These are phyloP conservation scores for Cepphus grylle DNA, from an alignment of 2,113 vertebrate species.

Conservation along the genomic window DNA sequence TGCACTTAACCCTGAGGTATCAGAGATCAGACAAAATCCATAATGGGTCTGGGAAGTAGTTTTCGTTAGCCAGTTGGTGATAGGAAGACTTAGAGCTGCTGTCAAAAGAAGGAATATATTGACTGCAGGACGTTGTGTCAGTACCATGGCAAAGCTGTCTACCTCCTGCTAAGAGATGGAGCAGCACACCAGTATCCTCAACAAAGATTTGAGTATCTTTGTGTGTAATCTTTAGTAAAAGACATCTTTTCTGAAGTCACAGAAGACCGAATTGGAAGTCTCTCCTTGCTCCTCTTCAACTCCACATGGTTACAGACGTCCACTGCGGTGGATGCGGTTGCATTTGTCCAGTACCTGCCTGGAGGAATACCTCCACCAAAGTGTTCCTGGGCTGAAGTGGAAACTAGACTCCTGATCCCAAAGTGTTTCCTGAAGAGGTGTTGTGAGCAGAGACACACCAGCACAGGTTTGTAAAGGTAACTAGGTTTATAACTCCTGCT, in stretches of 20 bases:
- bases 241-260: not conserved
- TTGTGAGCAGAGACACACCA: not conserved
- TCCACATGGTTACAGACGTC: rapidly evolving
- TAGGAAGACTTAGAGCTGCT: not conserved
- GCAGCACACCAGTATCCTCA: not conserved
- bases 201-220: not conserved
- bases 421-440: not conserved
- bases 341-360: not conserved
- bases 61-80: not conserved
- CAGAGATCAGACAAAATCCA: not conserved
- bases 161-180: not conserved
- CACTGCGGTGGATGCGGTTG: rapidly evolving
- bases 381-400: not conserved
- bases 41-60: not conserved
- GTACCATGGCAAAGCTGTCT: not conserved
- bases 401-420: not conserved
- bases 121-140: not conserved
- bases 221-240: not conserved
- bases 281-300: not conserved
- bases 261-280: not conserved
- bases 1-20: not conserved
- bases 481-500: not conserved
- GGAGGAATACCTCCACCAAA: not conserved
- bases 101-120: not conserved
- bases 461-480: not conserved